Percentiles rank a stretch among this genome's conserved stretches.
phyloP scores from a whole-genome alignment of 2,888 invertebrate species.

The Hydrotaea cyrtoneurina region DNA sequence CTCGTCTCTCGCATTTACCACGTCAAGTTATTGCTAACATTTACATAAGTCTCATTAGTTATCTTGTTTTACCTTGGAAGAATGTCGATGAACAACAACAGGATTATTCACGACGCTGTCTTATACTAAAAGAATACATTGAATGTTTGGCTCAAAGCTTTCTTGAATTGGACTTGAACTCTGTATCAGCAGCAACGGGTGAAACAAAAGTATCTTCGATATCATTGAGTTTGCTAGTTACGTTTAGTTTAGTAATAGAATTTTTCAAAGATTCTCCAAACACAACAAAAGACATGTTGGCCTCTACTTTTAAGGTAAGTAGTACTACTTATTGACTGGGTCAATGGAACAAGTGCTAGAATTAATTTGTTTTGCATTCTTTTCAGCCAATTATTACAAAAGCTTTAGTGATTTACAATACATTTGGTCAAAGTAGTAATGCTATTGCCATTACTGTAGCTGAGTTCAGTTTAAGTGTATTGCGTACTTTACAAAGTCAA shows the following conservation, averaged over 20 bases:
- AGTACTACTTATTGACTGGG: not conserved
- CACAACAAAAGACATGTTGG: constrained; percentile 79
- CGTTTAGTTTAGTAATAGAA: constrained; percentile 77
- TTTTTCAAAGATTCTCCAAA: constrained; percentile 78
- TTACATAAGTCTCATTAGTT: constrained; percentile 79
- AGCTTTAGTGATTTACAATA: constrained; percentile 78
- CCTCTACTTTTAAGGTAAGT: constrained; percentile 78
- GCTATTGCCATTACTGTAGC: constrained; percentile 77
- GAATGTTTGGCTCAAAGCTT: constrained; percentile 77
- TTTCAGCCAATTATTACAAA: constrained; percentile 79
- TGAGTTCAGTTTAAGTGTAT: constrained; percentile 79
- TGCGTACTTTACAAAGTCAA: constrained; percentile 79
- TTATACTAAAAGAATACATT: constrained; percentile 78
- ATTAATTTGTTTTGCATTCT: not conserved
- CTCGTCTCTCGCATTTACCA: constrained; percentile 77
- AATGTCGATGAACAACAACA: constrained; percentile 77
- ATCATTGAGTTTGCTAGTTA: constrained; percentile 75
- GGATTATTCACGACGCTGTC: constrained; percentile 76
- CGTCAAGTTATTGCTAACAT: constrained; percentile 77
- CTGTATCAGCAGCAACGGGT: constrained; percentile 69
- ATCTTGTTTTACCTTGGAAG: constrained; percentile 80
- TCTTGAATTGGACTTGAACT: constrained; percentile 74
- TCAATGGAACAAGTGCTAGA: not conserved
- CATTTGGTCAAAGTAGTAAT: constrained; percentile 76
- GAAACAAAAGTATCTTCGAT: constrained; percentile 77